phyloP scores from a whole-genome alignment of 2,113 vertebrate species.

The Callionymus lyra region DNA sequence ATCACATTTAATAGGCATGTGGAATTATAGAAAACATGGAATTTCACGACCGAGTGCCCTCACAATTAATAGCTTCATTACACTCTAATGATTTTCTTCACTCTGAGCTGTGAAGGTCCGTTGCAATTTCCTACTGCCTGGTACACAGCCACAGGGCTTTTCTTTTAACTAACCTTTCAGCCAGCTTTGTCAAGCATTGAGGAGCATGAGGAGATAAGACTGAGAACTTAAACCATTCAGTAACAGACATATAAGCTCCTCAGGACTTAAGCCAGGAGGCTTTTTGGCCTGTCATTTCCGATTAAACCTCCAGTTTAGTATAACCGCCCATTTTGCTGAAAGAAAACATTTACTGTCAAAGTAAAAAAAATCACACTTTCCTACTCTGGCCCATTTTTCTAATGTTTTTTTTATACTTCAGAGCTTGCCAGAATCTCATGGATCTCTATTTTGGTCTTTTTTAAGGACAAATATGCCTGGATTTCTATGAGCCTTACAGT shows the following conservation, averaged over 20 bases:
- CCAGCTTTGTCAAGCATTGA: slow-evolving; percentile 16
- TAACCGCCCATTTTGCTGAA: slow-evolving; percentile 14
- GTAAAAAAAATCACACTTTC: too few species aligned
- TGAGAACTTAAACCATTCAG: slow-evolving; percentile 15
- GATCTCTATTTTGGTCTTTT: too few species aligned
- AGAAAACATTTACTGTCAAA: slow-evolving; percentile 1
- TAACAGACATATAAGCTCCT: slow-evolving; percentile 21
- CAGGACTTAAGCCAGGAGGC: slow-evolving; percentile 6
- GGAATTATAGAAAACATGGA: slow-evolving; percentile 46
- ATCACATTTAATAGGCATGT: slow-evolving; percentile 29
- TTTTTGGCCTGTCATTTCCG: slow-evolving; percentile 9
- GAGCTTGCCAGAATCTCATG: too few species aligned
- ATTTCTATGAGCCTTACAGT: too few species aligned
- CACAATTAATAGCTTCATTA: slow-evolving; percentile 64
- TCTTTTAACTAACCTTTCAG: slow-evolving; percentile 32
- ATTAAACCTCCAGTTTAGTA: slow-evolving; percentile 21
- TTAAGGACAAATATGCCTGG: too few species aligned
- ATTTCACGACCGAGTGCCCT: slow-evolving; percentile 56
- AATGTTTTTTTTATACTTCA: too few species aligned
- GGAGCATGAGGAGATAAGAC: slow-evolving; percentile 10
- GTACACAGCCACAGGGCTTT: slow-evolving; percentile 26
- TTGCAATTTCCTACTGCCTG: slow-evolving; percentile 41
- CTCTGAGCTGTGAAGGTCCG: slow-evolving; percentile 32
- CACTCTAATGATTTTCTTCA: slow-evolving; percentile 52
- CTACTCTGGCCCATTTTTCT: too few species aligned